phyloP scores from a whole-genome alignment of 2,888 invertebrate genomes.

The Amaurobius ferox region DNA sequence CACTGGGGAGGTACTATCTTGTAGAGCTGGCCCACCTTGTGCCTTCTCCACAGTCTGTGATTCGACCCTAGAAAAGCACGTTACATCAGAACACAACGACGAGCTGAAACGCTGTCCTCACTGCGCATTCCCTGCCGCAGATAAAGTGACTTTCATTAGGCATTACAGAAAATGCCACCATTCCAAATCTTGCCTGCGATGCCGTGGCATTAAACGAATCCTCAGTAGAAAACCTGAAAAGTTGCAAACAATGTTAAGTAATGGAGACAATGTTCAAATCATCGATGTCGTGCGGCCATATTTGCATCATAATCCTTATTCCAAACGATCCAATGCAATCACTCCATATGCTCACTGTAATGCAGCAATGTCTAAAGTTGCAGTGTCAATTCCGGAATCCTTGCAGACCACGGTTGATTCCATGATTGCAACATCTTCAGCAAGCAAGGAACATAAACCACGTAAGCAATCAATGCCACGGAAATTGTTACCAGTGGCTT shows the following conservation, averaged over 20 bases:
- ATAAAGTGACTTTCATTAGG: slow-evolving; percentile 48
- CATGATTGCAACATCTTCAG: not conserved
- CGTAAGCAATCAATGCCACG: slow-evolving; percentile 52
- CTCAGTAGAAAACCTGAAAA: not conserved
- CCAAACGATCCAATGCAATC: slow-evolving; percentile 35
- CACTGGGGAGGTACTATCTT: slow-evolving; percentile 74
- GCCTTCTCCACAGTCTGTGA: slow-evolving; percentile 57
- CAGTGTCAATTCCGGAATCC: slow-evolving; percentile 39
- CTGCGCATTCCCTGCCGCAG: slow-evolving; percentile 39
- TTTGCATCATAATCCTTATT: slow-evolving; percentile 62
- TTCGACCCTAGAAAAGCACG: slow-evolving; percentile 51
- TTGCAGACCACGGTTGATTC: slow-evolving; percentile 33
- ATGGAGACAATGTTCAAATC: not conserved
- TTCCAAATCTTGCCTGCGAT: slow-evolving; percentile 52
- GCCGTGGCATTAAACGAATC: slow-evolving; percentile 38
- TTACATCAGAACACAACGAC: slow-evolving; percentile 32
- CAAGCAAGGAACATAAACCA: slow-evolving; percentile 3
- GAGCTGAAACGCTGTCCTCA: slow-evolving; percentile 58
- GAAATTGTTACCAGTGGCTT: slow-evolving; percentile 18
- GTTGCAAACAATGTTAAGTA: not conserved
- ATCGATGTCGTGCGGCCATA: slow-evolving; percentile 34
- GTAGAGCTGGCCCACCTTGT: slow-evolving; percentile 51
- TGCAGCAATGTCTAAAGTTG: slow-evolving; percentile 55
- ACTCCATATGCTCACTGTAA: slow-evolving; percentile 44
- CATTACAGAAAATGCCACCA: slow-evolving; percentile 68